A percentile compares a stretch with the other conserved stretches of the same genome.
Evolutionary conservation across 2,888 invertebrate species (phyloP).

Genomic region (Ennomos fuscantarius): DNA sequence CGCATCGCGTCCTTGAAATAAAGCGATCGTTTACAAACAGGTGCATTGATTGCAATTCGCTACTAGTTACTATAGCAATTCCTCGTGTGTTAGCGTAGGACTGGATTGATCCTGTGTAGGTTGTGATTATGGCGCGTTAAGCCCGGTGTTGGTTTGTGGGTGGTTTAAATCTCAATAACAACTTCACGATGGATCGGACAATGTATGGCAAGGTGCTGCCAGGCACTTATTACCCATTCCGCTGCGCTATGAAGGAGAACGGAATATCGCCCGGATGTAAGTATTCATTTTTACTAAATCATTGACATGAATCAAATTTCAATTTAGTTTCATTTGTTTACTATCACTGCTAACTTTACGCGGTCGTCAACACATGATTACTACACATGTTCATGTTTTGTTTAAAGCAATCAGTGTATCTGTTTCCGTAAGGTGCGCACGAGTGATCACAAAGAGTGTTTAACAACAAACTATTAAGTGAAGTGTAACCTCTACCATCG

Average conservation of each 20-base stretch:
- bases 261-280: conserved; percentile 95
- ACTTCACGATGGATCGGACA: conserved; percentile 90
- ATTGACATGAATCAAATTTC: conserved; percentile 28
- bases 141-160: conserved; percentile 72
- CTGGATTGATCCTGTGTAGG: conserved; percentile 66
- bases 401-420: conserved; percentile 53
- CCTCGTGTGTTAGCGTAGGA: conserved; percentile 50
- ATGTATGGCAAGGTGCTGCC: conserved; percentile 96
- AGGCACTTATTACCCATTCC: conserved; percentile 93
- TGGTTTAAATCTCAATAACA: conserved; percentile 74
- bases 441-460: conserved; percentile 49
- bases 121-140: conserved; percentile 79
- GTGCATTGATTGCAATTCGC: conserved; percentile 52
- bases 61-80: conserved; percentile 48
- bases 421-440: conserved; percentile 62
- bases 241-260: conserved; percentile 92
- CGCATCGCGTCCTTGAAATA: conserved; percentile 54
- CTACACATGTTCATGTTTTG: conserved; percentile 25
- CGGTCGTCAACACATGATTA: conserved; percentile 47
- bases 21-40: conserved; percentile 38
- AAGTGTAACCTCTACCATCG: conserved; percentile 38
- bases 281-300: conserved; percentile 71
- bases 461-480: conserved; percentile 45
- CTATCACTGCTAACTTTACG: conserved; percentile 30
- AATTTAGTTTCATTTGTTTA: conserved; percentile 28